Evolutionary conservation across 2,113 vertebrate species (phyloP).

Genomic region (Synchiropus splendidus): DNA sequence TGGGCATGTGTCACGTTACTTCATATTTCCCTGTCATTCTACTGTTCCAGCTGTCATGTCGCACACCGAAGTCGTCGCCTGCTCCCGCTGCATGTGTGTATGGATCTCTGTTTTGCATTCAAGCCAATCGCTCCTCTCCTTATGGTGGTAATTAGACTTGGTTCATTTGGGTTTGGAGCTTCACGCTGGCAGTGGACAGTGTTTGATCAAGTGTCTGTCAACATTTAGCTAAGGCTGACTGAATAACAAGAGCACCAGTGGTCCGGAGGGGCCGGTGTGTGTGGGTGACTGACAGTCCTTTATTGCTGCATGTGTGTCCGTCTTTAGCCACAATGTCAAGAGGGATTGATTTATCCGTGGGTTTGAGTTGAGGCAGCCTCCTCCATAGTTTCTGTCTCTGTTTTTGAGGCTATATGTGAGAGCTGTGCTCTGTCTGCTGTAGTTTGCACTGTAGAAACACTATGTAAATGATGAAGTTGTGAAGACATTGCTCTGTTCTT

Average conservation of each 20-base stretch:
- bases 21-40: conserved; percentile 41
- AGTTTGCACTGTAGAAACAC: no score
- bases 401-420: no score
- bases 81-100: conserved; percentile 26
- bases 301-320: conserved; percentile 20
- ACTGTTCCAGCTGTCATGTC: conserved; percentile 40
- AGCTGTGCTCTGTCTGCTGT: no score
- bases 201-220: conserved; percentile 56
- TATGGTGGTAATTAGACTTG: conserved; percentile 56
- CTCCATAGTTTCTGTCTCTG: conserved; percentile 12
- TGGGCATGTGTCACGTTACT: conserved; percentile 19
- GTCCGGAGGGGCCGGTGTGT: conserved; percentile 15
- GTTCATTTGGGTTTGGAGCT: conserved; percentile 46
- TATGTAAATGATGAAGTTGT: no score
- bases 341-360: conserved; percentile 14
- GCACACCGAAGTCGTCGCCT: no score
- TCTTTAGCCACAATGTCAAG: conserved; percentile 11
- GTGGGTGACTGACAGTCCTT: conserved; percentile 17
- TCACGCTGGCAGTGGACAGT: conserved; percentile 46
- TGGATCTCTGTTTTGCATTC: conserved; percentile 45
- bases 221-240: conserved; percentile 35
- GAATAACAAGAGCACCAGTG: conserved; percentile 36
- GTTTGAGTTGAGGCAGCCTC: conserved; percentile 24
- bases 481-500: conserved; percentile 2
- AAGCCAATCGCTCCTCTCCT: conserved; percentile 35